Evolutionary conservation across 2,113 vertebrate genomes (phyloP), one percentile per base, ranked within the genome.

Genomic region (Chaenogobius annularis): DNA sequence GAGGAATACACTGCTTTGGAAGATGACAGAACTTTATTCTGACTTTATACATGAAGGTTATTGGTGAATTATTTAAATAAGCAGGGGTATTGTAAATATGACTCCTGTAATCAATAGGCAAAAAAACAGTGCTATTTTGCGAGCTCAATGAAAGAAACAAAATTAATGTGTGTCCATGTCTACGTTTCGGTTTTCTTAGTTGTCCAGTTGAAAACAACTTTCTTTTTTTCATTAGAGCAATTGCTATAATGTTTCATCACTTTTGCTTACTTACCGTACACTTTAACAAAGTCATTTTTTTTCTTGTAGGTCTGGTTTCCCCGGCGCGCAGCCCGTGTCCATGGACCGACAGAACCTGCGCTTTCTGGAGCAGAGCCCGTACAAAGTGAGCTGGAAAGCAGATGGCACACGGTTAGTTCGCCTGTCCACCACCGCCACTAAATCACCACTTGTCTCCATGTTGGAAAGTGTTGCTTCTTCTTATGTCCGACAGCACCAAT

Each of bases 381-480:
- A 98, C 89, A 99, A 98, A 95, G 98, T 99, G 92, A 99, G 97
- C 94, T 99, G 98, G 97, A 99, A 99, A 93, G 98, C 98, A 74
- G 98, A 99, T 61, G 98, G 98, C 73, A 98, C 96, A 78, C 94
- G 97, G 98, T 99, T 90, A 92, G 96, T 94, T 31, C n/a, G n/a
- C 17, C 10, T 10, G 47, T 11, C 22, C 22, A 12, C 31, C 22
- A 59, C 37, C 37, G 37, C 37, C 46, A 46, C 63, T 11, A 26
- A 56, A 15, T 11, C 59, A 15, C 77, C 69, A 10, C 47, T 73
- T 1, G 17, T 74, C n/a, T 22, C 3, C 11, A 23, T 13, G 9
- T 20, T 26, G 19, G 19, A 44, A 43, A 13, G 1, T 17, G 22
- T 31, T 74, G 23, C 58, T 26, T 76, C 55, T 58, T 26, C n/a